phyloP scores from a whole-genome alignment of 2,113 vertebrate species.

The Saccopteryx leptura region DNA sequence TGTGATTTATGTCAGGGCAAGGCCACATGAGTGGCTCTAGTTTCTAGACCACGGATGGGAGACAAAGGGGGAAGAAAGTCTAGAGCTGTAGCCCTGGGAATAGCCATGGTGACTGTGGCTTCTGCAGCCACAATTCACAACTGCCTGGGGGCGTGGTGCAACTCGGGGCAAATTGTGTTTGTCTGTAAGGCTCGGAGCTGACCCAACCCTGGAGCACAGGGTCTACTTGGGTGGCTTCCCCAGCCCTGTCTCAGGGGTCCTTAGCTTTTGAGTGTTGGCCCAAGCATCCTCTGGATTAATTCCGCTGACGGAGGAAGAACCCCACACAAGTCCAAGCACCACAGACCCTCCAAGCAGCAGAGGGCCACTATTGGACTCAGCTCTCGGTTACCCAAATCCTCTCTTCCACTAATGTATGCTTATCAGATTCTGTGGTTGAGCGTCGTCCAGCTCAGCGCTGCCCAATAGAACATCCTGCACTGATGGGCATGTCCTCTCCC shows the following conservation, averaged over 20 bases:
- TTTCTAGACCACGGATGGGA: neutral
- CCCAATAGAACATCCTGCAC: neutral
- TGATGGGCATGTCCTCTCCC: neutral
- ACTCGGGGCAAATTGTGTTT: neutral
- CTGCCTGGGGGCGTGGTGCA: accelerated
- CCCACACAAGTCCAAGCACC: neutral
- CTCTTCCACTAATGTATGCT: neutral
- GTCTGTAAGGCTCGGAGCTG: neutral
- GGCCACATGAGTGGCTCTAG: neutral
- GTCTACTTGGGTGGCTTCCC: neutral
- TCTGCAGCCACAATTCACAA: neutral
- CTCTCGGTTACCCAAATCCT: neutral
- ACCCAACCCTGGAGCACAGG: neutral
- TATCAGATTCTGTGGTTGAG: neutral
- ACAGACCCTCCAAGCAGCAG: neutral
- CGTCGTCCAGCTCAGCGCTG: neutral
- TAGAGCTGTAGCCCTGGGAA: neutral
- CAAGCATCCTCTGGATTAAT: neutral
- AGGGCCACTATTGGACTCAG: neutral
- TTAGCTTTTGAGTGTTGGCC: neutral
- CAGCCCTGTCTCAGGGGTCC: neutral
- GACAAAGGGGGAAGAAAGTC: neutral
- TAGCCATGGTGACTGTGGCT: accelerated
- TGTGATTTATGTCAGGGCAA: neutral
- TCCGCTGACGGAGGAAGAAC: neutral